Evolutionary conservation across 2,113 vertebrate genomes (phyloP).

Genomic region (Tetrao urogallus): DNA sequence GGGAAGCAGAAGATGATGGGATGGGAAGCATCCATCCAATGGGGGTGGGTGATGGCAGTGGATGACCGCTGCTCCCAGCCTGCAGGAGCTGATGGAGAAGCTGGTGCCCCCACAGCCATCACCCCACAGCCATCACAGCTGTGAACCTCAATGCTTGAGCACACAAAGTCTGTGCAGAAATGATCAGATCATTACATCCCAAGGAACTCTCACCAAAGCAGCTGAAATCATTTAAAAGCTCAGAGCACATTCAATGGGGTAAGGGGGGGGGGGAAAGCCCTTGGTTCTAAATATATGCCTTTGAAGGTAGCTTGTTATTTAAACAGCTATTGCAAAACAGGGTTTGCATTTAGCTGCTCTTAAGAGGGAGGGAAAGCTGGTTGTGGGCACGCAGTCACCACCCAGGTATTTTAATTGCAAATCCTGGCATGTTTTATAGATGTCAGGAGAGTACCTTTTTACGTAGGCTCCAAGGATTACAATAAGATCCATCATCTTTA

Average conservation of each 20-base stretch:
- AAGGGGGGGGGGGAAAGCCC: neutral
- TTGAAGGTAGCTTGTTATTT: slow-evolving; percentile 65
- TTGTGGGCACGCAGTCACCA: slow-evolving; percentile 39
- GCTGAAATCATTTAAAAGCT: slow-evolving; percentile 72
- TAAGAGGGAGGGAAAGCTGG: neutral
- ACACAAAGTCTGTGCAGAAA: slow-evolving; percentile 4
- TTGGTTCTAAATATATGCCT: slow-evolving; percentile 66
- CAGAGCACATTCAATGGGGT: neutral
- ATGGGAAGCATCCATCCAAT: neutral
- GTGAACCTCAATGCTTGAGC: neutral
- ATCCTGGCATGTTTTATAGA: slow-evolving; percentile 61
- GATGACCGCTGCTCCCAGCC: neutral
- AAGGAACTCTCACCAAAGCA: slow-evolving; percentile 62
- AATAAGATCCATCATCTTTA: slow-evolving; percentile 54
- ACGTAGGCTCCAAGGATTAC: slow-evolving; percentile 37
- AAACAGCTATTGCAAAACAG: slow-evolving; percentile 61
- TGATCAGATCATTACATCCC: slow-evolving; percentile 62
- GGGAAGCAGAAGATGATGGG: neutral
- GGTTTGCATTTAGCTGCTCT: slow-evolving; percentile 3
- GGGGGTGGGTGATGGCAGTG: neutral
- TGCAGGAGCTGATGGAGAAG: neutral
- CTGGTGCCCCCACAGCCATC: neutral
- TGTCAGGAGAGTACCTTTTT: slow-evolving; percentile 51
- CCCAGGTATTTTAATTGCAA: slow-evolving; percentile 64
- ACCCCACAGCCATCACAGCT: neutral